Conservation (phyloP, 1,140 invertebrate genomes). For the Hyles euphorbiae region DNA sequence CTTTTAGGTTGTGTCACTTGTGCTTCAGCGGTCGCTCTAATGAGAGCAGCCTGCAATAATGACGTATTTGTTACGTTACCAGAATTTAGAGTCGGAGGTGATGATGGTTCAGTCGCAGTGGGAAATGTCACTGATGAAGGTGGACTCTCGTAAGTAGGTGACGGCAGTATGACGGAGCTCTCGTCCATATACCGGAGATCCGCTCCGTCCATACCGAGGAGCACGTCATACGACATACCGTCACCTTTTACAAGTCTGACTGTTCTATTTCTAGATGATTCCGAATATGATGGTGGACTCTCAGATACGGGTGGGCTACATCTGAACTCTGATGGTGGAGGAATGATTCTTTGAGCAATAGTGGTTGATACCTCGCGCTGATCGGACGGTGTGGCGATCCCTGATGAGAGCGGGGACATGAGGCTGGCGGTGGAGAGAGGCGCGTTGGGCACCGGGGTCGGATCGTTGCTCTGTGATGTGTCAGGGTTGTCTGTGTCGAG, state of each 20-base stretch:
- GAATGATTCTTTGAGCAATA: slow-evolving; percentile 81
- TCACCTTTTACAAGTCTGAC: slow-evolving; percentile 76
- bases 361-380: slow-evolving; percentile 72
- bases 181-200: slow-evolving; percentile 93
- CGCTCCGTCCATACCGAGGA: slow-evolving; percentile 86
- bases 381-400: slow-evolving; percentile 62
- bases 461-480: slow-evolving; percentile 44
- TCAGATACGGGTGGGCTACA: slow-evolving; percentile 81
- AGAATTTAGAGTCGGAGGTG: slow-evolving; percentile 72
- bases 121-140: slow-evolving; percentile 80
- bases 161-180: slow-evolving; percentile 88
- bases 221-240: slow-evolving; percentile 82
- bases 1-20: slow-evolving; percentile 62
- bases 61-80: slow-evolving; percentile 71
- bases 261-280: slow-evolving; percentile 77
- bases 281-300: slow-evolving; percentile 76
- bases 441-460: slow-evolving; percentile 43
- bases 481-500: slow-evolving; percentile 77
- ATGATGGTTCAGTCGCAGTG: slow-evolving; percentile 76
- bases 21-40: slow-evolving; percentile 79
- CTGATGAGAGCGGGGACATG: slow-evolving; percentile 61
- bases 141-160: slow-evolving; percentile 84
- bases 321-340: slow-evolving; percentile 84
- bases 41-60: slow-evolving; percentile 81
- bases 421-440: slow-evolving; percentile 48